Evolutionary conservation across 2,888 invertebrate species (phyloP).

Genomic region (Calameuta pallipes): DNA sequence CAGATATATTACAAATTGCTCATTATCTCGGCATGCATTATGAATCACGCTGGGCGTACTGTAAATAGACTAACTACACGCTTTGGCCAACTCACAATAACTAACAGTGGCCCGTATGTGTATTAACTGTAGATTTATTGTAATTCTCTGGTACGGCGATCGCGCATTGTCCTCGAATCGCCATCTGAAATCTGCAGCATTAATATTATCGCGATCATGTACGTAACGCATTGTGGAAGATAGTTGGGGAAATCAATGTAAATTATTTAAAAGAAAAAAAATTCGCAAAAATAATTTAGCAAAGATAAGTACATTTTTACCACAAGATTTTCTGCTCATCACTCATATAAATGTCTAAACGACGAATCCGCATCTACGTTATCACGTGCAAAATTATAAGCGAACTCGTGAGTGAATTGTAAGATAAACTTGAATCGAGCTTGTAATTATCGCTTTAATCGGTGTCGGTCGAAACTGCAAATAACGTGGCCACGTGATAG

Average conservation of each 20-base stretch:
- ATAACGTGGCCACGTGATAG: not conserved
- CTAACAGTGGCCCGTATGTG: conserved; percentile 45
- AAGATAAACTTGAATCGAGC: conserved; percentile 56
- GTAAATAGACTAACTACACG: conserved; percentile 50
- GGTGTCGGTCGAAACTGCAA: conserved; percentile 23
- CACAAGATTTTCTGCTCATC: too few species aligned
- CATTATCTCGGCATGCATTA: conserved; percentile 57
- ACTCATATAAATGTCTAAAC: too few species aligned
- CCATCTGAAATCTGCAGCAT: conserved; percentile 27
- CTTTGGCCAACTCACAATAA: conserved; percentile 57
- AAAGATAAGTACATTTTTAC: not conserved
- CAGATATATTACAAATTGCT: conserved; percentile 60
- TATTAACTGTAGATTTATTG: conserved; percentile 62
- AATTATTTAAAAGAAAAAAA: not conserved
- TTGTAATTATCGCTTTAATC: conserved; percentile 61
- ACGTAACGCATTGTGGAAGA: not conserved
- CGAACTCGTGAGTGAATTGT: conserved; percentile 48
- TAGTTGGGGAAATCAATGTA: not conserved
- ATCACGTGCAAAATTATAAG: not conserved
- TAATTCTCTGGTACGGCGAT: conserved; percentile 58
- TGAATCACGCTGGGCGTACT: conserved; percentile 54
- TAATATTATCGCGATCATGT: not conserved
- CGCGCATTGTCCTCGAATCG: conserved; percentile 56
- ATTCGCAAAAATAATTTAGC: not conserved
- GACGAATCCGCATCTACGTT: not conserved